phyloP scores from a whole-genome alignment of 2,888 invertebrate genomes.

The Stenurella melanura region DNA sequence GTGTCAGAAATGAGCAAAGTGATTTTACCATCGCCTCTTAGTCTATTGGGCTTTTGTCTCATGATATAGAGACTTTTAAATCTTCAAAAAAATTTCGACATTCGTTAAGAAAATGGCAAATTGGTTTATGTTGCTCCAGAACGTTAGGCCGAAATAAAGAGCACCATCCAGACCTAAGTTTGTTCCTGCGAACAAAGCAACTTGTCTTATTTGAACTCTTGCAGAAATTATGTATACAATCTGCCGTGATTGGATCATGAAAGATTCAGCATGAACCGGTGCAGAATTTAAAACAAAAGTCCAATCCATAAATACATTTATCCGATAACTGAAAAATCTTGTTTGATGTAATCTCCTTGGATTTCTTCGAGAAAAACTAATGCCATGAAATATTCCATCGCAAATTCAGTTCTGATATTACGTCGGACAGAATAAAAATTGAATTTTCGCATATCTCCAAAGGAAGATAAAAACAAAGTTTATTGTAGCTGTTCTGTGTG shows the following conservation, averaged over 20 bases:
- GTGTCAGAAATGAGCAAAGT: too few species aligned
- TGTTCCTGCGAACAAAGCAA: slow-evolving; percentile 9
- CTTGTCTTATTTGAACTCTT: slow-evolving; percentile 30
- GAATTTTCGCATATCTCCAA: slow-evolving; percentile 39
- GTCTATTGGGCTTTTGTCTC: too few species aligned
- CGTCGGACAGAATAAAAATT: slow-evolving; percentile 37
- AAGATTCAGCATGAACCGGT: slow-evolving; percentile 47
- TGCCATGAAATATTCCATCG: slow-evolving; percentile 30
- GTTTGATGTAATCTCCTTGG: slow-evolving; percentile 49
- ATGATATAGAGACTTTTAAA: too few species aligned
- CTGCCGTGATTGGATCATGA: slow-evolving; percentile 50
- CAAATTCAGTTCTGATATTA: slow-evolving; percentile 34
- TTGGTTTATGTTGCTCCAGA: slow-evolving; percentile 8
- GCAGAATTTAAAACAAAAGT: slow-evolving; percentile 39
- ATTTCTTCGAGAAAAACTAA: slow-evolving; percentile 40
- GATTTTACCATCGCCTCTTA: too few species aligned
- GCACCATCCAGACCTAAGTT: neutral
- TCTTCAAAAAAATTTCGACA: too few species aligned
- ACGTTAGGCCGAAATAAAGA: slow-evolving; percentile 9
- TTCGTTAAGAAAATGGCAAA: neutral
- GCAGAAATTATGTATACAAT: slow-evolving; percentile 40
- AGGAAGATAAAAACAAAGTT: slow-evolving; percentile 36
- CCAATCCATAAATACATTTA: slow-evolving; percentile 50
- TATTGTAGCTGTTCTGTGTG: slow-evolving; percentile 39
- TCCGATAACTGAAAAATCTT: slow-evolving; percentile 55